Percentiles rank a stretch among this genome's conserved stretches.
phyloP scores from a whole-genome alignment of 2,113 vertebrate genomes.

The Theropithecus gelada region DNA sequence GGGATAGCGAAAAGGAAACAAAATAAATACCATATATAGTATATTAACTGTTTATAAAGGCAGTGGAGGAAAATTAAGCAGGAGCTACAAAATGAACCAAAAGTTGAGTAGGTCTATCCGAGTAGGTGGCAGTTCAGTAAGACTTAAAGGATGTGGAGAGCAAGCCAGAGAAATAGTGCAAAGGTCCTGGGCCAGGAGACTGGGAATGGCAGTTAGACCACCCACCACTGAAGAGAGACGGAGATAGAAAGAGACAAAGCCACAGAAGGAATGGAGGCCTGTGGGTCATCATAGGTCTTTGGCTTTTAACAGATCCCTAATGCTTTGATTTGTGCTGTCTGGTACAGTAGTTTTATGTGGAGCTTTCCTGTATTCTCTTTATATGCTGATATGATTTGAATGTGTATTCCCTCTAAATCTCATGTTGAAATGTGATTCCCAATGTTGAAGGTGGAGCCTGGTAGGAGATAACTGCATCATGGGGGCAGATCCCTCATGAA shows the following conservation, averaged over 20 bases:
- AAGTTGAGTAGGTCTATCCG: not conserved
- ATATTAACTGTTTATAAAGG: not conserved
- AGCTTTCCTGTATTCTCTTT: not conserved
- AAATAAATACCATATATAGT: not conserved
- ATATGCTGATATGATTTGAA: not conserved
- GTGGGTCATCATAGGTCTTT: not conserved
- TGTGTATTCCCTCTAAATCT: too few relatives aligned
- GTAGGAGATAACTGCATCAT: too few relatives aligned
- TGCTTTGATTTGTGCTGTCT: not conserved
- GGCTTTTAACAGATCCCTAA: not conserved
- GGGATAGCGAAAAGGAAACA: not conserved
- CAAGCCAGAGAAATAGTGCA: accelerated
- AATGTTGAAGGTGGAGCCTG: too few relatives aligned
- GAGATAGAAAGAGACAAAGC: not conserved
- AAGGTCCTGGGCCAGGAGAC: not conserved
- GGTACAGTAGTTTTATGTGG: not conserved
- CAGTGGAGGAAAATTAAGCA: not conserved
- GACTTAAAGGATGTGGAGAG: not conserved
- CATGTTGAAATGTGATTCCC: too few relatives aligned
- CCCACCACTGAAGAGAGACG: not conserved
- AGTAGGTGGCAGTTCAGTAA: not conserved
- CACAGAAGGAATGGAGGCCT: not conserved
- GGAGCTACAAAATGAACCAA: not conserved
- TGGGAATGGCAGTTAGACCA: too few relatives aligned
- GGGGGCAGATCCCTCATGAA: too few relatives aligned